These are phyloP conservation scores for Nicator chloris DNA, from an alignment of 2,113 vertebrate species.

Conservation along the genomic window DNA sequence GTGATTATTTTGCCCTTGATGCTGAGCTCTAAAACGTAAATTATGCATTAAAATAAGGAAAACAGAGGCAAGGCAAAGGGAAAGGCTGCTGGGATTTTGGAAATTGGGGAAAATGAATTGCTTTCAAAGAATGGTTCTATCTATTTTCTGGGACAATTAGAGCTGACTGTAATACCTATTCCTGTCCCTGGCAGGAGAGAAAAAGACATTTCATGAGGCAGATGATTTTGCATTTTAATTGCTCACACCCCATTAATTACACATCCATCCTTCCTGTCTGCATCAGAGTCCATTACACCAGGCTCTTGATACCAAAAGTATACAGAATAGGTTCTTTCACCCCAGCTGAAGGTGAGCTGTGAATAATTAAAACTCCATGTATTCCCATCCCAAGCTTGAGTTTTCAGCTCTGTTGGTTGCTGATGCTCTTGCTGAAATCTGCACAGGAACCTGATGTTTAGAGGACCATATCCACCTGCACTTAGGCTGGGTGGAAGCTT, in stretches of 20 bases:
- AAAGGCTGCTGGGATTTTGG: neutral
- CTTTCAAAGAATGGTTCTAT: neutral
- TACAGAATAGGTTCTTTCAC: neutral
- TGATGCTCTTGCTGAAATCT: neutral
- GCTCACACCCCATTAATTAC: neutral
- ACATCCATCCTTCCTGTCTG: neutral
- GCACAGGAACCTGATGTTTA: neutral
- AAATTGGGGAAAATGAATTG: neutral
- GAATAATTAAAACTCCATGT: neutral
- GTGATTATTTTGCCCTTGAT: neutral
- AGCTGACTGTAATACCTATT: neutral
- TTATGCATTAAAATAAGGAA: neutral
- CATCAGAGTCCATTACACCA: neutral
- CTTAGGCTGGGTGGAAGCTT: neutral
- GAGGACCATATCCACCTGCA: neutral
- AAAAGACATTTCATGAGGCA: neutral
- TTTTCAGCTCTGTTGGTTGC: neutral
- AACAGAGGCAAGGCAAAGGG: neutral
- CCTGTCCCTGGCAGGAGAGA: neutral
- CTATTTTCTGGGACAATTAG: neutral
- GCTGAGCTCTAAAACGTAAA: neutral
- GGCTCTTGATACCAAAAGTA: neutral
- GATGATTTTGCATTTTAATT: slow-evolving; percentile 14
- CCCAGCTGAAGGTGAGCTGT: neutral
- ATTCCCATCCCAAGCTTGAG: neutral